Base-by-base conservation (phyloP, 53 echinoderm and acorn worm species). In the Stichopus horrens region DNA sequence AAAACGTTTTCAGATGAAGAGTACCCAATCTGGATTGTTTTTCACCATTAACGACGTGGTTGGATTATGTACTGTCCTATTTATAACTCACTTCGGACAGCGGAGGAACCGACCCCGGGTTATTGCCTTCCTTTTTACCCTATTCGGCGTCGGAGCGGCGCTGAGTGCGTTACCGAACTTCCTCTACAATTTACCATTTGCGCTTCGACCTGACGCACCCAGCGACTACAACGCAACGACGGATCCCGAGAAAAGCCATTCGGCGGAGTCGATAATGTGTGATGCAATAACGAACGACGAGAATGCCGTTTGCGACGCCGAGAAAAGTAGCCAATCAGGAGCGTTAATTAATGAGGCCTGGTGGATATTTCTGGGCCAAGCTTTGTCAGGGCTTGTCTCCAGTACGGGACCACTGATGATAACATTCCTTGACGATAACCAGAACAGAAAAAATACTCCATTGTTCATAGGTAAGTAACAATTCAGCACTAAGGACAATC, bases 1-100 rank as follows among this genome's bases (percentile, higher is more conserved):
- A 66, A 93, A 88, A 80, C 94, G 95, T 5, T 97, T 95, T 88
- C 97, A 97, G 86, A 91, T 97, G 71, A 92, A 89, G 83, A 95
- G 95, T 67, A 91, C 97, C 8, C 88, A 95, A 76, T 92, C 94
- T n/a, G 95, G 95, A 11, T 83, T 93, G 5, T 89, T 97, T 57
- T 86, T 92, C 54, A 92, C 91, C 73, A 83, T 95, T 21, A 97
- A 95, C 76, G 94, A 95, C 87, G 87, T 94, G 18, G 88, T 94
- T 14, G 93, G 95, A 16, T 88, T 97, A 23, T 54, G 92, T 19
- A 73, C 92, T 59, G 92, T 97, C 9, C 83, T 97, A 55, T 95
- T 97, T 86, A 90, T 97, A 55, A 90, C 97, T 10, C 95, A 95
- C 84, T 97, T 89, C 89, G 97, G 95, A 11, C 94, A 94, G 56